Evolutionary conservation across 2,888 invertebrate genomes (phyloP), one percentile per base, ranked within the genome.

Genomic region (Hydroisotoma schaefferi): DNA sequence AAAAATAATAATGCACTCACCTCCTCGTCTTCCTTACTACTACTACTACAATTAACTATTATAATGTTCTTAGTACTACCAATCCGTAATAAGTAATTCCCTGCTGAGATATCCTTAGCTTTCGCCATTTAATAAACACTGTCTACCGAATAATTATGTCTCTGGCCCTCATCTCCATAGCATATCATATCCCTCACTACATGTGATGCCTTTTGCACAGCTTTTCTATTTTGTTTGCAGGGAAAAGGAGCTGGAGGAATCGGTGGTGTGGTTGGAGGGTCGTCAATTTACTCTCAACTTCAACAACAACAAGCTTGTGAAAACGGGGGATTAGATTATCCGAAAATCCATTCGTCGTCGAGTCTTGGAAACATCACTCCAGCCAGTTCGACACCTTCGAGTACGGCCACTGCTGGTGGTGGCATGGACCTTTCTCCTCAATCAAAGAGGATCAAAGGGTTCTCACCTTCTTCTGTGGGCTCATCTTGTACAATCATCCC

Each of bases 341-440:
- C 64, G 12, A 65, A 61, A 57, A 57, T 58, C 46, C 66, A 48
- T 55, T 44, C 58, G n/a, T 27, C 51, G 4, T 22, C 18, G 37
- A 55, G 27, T 26, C 46, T 37, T 56, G 47, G 56, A 15, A 64
- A 54, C 56, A 61, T 55, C 43, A 23, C 37, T 33, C 33, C 33
- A 10, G 23, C 23, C 6, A 46, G 46, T 6, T 3, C 20, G 4
- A 46, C 46, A 23, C 47, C 38, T 49, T 47, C 47, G 48, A 52
- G 63, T 49, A 44, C 48, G 6, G 8, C 40, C 15, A 40, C 40
- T 18, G 44, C 52, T 58, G 51, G 52, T 29, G 55, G 58, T 54
- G 67, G 70, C 29, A 70, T 70, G 59, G 70, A 70, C 61, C 59
- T 70, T 56, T 65, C 63, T 58, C 70, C 59, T 29, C 65, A 59